Percentiles rank a stretch among this genome's conserved stretches.
Conservation (phyloP, 2,797 vertebrate genomes). For the Brachyalestes nurse region DNA sequence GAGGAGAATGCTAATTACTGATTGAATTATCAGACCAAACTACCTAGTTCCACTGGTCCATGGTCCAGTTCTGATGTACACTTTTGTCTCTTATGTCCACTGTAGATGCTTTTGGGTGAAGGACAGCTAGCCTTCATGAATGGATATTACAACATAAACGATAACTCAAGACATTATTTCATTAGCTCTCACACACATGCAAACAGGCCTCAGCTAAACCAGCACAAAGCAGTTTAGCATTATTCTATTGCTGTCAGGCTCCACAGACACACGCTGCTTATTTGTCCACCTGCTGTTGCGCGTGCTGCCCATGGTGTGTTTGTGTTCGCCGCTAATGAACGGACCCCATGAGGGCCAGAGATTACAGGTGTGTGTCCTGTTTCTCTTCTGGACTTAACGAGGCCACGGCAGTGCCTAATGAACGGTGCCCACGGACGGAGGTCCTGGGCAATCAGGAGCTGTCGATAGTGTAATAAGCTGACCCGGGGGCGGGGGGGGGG, state of each 20-base stretch:
- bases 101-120: too few relatives aligned
- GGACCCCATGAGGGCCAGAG: constrained; percentile 56
- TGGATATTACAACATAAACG: neutral
- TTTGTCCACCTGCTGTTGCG: neutral
- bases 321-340: constrained; percentile 43
- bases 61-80: too few relatives aligned
- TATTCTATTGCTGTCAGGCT: constrained; percentile 17
- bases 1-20: too few relatives aligned
- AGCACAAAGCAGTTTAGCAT: neutral
- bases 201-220: neutral
- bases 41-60: too few relatives aligned
- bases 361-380: constrained; percentile 9
- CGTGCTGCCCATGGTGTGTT: neutral
- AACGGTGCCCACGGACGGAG: constrained; percentile 55
- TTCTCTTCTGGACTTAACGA: constrained; percentile 58
- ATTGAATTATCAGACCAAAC: too few relatives aligned
- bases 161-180: neutral
- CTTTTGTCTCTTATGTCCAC: too few relatives aligned
- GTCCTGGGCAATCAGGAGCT: constrained; percentile 56
- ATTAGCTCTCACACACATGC: neutral
- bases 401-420: constrained; percentile 45
- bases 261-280: constrained; percentile 12
- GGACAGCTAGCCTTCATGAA: too few relatives aligned
- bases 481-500: constrained; percentile 61
- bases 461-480: constrained; percentile 76